Evolutionary conservation across 2,797 vertebrate genomes (phyloP), one percentile per base, ranked within the genome.

Genomic region (Sebastes itinus): DNA sequence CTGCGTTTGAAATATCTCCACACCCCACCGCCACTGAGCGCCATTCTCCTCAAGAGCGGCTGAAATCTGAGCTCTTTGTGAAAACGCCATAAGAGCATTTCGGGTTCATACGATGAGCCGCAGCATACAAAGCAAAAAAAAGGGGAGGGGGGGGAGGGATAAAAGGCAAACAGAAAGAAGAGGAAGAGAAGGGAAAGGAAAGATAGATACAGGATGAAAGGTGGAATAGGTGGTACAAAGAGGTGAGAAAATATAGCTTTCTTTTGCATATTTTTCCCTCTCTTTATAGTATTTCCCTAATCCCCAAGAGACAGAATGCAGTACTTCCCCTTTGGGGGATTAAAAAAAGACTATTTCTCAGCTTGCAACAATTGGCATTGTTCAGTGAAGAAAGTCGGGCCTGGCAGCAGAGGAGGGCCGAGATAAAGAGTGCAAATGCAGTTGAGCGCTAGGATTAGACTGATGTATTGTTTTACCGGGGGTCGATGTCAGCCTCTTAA

Each of bases 61-160:
- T 87, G 90, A 92, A 92, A 93, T 90, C 75, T 18, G 85, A 94
- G 90, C 86, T 58, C 81, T 92, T 86, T 90, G 89, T 89, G 80
- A 90, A 86, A 88, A 86, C 65, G 71, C 46, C 84, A 80, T 77
- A 75, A 90, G 91, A 92, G 87, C 78, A 88, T 92, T 92, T 90
- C 7, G 20, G 81, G 80, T 84, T 87, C 78, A 82, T 83, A 52
- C 11, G 73, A 78, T 82, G 81, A 87, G 76, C 85, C 6, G 27
- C 61, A 16, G 83, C 72, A 58, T 76, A 88, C 86, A 92, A 93
- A 92, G 87, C 60, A 30, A 78, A 75, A 75, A 75, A 77, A 55
- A 69, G 33, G 18, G 60, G 72, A 77, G 65, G 58, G 72, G 72
- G 80, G 67, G 67, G 73, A 42, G 35, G 83, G 79, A 89, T 80